Percentiles rank a stretch among this genome's conserved stretches.
Conservation (phyloP, 2,113 vertebrate species). For the Numenius arquata region DNA sequence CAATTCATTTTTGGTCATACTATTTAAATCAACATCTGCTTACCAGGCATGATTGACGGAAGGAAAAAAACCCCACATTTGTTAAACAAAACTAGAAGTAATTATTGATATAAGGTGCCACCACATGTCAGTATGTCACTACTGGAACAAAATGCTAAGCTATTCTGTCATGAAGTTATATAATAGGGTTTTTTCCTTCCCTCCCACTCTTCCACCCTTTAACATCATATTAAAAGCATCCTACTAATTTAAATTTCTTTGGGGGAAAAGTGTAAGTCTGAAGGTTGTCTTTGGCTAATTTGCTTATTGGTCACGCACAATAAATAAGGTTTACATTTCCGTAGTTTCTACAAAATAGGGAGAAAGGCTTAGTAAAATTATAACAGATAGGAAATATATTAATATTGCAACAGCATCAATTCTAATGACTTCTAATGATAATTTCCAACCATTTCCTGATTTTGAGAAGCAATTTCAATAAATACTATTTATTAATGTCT, state of each 20-base stretch:
- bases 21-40: not conserved
- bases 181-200: not conserved
- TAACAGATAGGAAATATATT: not conserved
- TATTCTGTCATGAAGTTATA: not conserved
- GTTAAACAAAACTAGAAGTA: not conserved
- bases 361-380: not conserved
- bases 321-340: not conserved
- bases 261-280: not conserved
- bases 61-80: accelerated
- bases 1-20: not conserved
- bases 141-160: not conserved
- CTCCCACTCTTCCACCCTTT: not conserved
- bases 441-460: not conserved
- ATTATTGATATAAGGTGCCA: not conserved
- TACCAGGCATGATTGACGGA: not conserved
- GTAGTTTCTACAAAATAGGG: not conserved
- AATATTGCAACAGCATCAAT: not conserved
- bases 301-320: not conserved
- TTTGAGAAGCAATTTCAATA: not conserved
- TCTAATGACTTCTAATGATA: not conserved
- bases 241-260: not conserved
- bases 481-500: not conserved
- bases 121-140: not conserved
- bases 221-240: not conserved
- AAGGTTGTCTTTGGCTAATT: not conserved